Base-by-base conservation (phyloP, 2,888 invertebrate species). In the Drosophila kanekoi region DNA sequence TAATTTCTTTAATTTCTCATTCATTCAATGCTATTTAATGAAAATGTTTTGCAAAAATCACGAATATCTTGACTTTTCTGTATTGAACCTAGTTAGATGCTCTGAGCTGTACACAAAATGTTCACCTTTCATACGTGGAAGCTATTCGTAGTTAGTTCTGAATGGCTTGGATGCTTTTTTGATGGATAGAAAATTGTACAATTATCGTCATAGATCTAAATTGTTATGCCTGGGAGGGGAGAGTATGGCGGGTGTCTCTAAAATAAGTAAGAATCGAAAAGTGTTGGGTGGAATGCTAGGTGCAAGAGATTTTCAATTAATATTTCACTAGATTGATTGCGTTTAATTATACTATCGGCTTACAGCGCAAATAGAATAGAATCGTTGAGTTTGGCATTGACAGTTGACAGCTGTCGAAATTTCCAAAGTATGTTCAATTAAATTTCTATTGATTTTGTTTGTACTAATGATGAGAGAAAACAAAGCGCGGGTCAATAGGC, bases 301-400 rank as follows among this genome's bases (percentile, higher is more conserved):
- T 14, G 52, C 47, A 18, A 49, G 44, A 37, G 47, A 48, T 47
- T 13, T 64, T 75, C 63, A 84, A 89, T 83, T 71, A 83, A 80
- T 87, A 87, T 89, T 83, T 84, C 68, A 78, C 70, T 71, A 66
- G 52, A 52, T 83, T 83, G 78, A 87, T 89, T 89, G 66, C 13
- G 43, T 63, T 66, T 68, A 66, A 77, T 89, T 72, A 75, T 77
- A 40, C 40, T 63, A 51, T 56, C 68, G 47, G 44, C 35, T 72
- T 47, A 33, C 13, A 33, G 45, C 49, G 59, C 14, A 41, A 58
- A 37, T 40, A 47, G 41, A 61, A 60, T 58, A 32, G 40, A 68
- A 72, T 23, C 47, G 62, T 60, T 65, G 60, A 63, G 49, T 20
- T 63, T 62, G 62, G 56, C 68, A 68, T 68, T 74, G 79, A 71